Evolutionary conservation across 2,888 invertebrate species (phyloP).

Genomic region (Keiferia lycopersicella): DNA sequence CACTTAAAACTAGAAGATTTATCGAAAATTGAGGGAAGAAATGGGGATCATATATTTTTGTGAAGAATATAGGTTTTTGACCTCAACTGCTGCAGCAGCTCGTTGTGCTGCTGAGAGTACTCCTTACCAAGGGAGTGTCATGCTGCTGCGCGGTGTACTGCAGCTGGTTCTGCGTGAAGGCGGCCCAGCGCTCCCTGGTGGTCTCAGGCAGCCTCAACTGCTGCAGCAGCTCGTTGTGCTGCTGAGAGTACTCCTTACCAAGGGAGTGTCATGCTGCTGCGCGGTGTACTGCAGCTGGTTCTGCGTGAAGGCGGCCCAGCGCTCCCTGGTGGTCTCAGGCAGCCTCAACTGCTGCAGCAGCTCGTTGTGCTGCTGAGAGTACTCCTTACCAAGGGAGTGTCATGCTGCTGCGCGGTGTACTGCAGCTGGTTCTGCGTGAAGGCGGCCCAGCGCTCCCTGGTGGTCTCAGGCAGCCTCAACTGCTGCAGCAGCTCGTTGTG

Average conservation of each 20-base stretch:
- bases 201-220: conserved; percentile 31
- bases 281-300: conserved; percentile 46
- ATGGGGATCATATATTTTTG: no score
- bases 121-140: conserved; percentile 44
- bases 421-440: conserved; percentile 47
- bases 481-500: conserved; percentile 33
- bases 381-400: conserved; percentile 58
- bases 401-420: conserved; percentile 49
- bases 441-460: conserved; percentile 42
- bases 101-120: no score
- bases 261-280: conserved; percentile 56
- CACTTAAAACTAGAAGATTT: no score
- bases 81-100: no score
- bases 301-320: conserved; percentile 50
- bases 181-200: conserved; percentile 42
- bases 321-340: conserved; percentile 32
- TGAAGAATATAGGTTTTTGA: no score
- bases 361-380: no score
- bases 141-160: conserved; percentile 48
- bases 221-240: conserved; percentile 34
- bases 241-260: no score
- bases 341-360: conserved; percentile 33
- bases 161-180: conserved; percentile 47
- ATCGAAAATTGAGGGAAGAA: no score
- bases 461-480: conserved; percentile 31